Evolutionary conservation across 2,888 invertebrate species (phyloP), one percentile per base, ranked within the genome.

Genomic region (Tachina lurida): DNA sequence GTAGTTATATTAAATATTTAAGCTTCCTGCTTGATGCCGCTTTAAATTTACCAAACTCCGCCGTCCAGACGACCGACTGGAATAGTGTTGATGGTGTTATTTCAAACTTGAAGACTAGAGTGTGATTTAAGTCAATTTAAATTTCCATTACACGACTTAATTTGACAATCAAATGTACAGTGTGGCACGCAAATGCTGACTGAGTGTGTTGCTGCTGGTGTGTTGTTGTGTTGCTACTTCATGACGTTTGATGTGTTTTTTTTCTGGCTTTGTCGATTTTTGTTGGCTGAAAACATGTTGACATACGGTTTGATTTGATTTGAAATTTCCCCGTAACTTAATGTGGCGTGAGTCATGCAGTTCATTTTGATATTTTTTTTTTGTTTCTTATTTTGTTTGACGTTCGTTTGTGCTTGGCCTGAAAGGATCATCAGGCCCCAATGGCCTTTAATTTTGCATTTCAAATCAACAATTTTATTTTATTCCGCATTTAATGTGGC

Each of bases 81-180:
- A 19, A 39, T 0, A 60, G 39, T n/a, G 60, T 67, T 67, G 22
- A 47, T 65, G 22, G 65, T 70, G 43, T 67, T 54, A 19, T 54
- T 60, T 78, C 63, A 54, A 62, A 78, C 17, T 62, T 70, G 45
- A 71, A 68, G 62, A 58, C 81, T 70, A 41, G 79, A 86, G 82
- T 86, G 83, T 86, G 86, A 86, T 76, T 83, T 79, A 54, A 86
- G 86, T 83, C 83, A 86, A 86, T 86, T 86, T 83, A 86, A 86
- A 83, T 86, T 86, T 86, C 82, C 86, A 86, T 83, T 67, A 86
- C 86, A 86, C 86, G 86, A 86, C 86, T 86, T 86, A 79, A 86
- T 86, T 86, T 86, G 83, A 86, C 86, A 86, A 83, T 86, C 76
- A 83, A 86, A 86, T 83, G 76, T 83, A 67, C 76, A 71, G 79